Conservation (phyloP, 2,797 vertebrate genomes). For the Galago senegalensis region DNA sequence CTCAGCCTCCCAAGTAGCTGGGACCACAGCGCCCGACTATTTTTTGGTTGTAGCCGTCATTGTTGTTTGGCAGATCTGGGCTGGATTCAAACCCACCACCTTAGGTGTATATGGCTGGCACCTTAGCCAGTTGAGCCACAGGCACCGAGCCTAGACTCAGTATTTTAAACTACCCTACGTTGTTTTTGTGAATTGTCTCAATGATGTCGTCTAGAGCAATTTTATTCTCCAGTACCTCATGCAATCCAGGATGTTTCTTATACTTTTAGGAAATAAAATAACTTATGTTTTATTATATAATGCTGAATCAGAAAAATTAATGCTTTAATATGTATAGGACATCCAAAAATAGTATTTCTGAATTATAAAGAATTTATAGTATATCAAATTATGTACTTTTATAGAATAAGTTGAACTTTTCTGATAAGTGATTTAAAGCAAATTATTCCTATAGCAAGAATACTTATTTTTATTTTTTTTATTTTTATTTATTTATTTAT, state of each 20-base stretch:
- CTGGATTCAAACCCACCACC: too few species aligned
- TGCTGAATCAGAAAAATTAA: background rate
- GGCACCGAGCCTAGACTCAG: too few species aligned
- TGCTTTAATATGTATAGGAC: background rate
- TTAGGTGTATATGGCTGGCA: too few species aligned
- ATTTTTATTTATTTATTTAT: background rate
- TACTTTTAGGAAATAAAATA: conserved; percentile 8
- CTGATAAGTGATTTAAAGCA: background rate
- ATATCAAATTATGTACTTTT: background rate
- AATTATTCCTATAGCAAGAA: background rate
- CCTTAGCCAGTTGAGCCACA: too few species aligned
- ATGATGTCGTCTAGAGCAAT: background rate
- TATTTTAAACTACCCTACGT: background rate
- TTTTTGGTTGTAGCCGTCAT: too few species aligned
- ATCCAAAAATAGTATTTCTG: background rate
- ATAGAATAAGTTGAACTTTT: background rate
- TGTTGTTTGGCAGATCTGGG: too few species aligned
- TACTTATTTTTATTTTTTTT: background rate
- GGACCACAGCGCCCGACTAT: too few species aligned
- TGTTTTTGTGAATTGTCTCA: background rate
- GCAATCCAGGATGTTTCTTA: background rate
- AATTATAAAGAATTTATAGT: background rate
- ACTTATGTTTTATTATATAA: background rate
- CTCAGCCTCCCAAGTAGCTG: too few species aligned
- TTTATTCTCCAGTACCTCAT: background rate